These are phyloP conservation scores for Poecilobothrus nobilitatus DNA, from an alignment of 2,888 invertebrate species.

Conservation along the genomic window DNA sequence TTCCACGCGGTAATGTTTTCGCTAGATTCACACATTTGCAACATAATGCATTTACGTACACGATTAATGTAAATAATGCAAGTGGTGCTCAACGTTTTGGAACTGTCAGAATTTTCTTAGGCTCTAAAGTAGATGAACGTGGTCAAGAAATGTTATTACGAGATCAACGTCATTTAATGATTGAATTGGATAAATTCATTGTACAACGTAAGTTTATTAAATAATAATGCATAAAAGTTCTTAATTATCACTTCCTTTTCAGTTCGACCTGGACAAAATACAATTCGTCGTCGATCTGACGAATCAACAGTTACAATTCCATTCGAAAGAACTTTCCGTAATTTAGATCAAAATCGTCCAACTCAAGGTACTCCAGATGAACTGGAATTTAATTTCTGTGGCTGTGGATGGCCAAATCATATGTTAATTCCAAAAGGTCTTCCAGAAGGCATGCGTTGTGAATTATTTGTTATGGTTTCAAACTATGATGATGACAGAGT, in stretches of 20 bases:
- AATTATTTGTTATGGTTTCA: slow-evolving; percentile 69
- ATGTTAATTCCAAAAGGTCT: slow-evolving; percentile 68
- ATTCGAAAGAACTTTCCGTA: slow-evolving; percentile 71
- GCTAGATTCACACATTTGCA: slow-evolving; percentile 68
- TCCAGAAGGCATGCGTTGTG: slow-evolving; percentile 54
- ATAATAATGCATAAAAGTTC: not conserved
- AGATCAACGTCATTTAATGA: slow-evolving; percentile 55
- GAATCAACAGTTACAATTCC: slow-evolving; percentile 77
- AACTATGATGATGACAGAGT: slow-evolving; percentile 58
- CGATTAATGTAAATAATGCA: slow-evolving; percentile 54
- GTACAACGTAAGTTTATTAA: slow-evolving; percentile 48
- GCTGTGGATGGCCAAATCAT: slow-evolving; percentile 82
- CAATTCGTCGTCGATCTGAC: slow-evolving; percentile 54
- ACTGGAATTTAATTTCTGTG: slow-evolving; percentile 69
- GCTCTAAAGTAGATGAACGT: slow-evolving; percentile 58
- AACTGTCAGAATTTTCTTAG: slow-evolving; percentile 59
- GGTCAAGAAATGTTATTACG: slow-evolving; percentile 52
- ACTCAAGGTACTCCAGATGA: slow-evolving; percentile 46
- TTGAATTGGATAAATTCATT: slow-evolving; percentile 61
- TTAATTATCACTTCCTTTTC: slow-evolving; percentile 22
- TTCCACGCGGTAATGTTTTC: slow-evolving; percentile 63
- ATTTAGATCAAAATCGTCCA: slow-evolving; percentile 55
- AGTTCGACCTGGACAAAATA: slow-evolving; percentile 62
- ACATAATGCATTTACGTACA: slow-evolving; percentile 61
- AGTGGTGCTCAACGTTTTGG: slow-evolving; percentile 47